phyloP scores from a whole-genome alignment of 2,888 invertebrate species.

The Glomeris marginata region DNA sequence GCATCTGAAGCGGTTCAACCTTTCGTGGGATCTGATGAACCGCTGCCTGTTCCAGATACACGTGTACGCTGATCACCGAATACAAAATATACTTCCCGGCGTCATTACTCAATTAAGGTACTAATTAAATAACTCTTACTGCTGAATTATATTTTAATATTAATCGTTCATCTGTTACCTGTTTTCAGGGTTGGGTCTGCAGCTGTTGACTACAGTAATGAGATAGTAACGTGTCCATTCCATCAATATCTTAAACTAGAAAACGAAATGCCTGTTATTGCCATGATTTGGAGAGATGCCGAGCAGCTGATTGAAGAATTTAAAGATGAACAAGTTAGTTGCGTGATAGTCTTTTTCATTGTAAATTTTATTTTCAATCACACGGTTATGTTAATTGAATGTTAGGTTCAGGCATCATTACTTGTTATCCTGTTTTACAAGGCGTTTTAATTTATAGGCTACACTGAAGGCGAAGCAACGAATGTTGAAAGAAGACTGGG shows the following conservation, averaged over 20 bases:
- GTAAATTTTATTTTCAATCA: slow-evolving; percentile 10
- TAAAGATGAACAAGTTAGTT: slow-evolving; percentile 30
- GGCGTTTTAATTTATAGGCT: slow-evolving; percentile 22
- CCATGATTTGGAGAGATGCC: slow-evolving; percentile 40
- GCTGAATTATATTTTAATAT: not conserved
- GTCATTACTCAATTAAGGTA: slow-evolving; percentile 38
- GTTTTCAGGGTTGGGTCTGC: not conserved
- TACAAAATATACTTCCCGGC: slow-evolving; percentile 40
- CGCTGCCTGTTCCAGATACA: slow-evolving; percentile 47
- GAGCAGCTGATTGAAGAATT: slow-evolving; percentile 40
- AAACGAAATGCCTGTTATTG: slow-evolving; percentile 42
- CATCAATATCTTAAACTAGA: slow-evolving; percentile 41
- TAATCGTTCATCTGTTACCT: not conserved
- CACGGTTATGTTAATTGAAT: no score
- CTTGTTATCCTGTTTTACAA: not conserved
- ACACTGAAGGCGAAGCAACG: slow-evolving; percentile 33
- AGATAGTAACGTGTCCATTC: slow-evolving; percentile 25
- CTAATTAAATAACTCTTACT: no score
- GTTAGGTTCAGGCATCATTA: not conserved
- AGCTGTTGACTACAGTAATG: slow-evolving; percentile 6
- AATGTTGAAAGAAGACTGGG: slow-evolving; percentile 36
- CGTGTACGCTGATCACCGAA: slow-evolving; percentile 38
- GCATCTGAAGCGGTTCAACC: slow-evolving; percentile 43
- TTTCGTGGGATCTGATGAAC: slow-evolving; percentile 51
- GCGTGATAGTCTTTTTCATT: slow-evolving; percentile 2